Evolutionary conservation across 2,888 invertebrate species (phyloP).

Genomic region (Slavum lentiscoides): DNA sequence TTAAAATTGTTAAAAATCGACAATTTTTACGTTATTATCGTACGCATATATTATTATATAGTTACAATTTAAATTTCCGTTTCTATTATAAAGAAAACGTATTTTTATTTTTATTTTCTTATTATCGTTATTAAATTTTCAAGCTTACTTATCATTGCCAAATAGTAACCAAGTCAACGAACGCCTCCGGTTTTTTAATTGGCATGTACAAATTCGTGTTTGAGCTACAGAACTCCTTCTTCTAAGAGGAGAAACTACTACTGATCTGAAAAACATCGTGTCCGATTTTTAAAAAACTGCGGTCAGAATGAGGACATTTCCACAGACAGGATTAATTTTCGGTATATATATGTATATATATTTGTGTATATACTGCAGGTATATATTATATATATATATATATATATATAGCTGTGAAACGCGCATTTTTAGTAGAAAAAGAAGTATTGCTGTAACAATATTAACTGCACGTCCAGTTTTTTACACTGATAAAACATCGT

Average conservation of each 20-base stretch:
- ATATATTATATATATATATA: too few relatives aligned
- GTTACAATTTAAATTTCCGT: too few relatives aligned
- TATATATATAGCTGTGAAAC: too few relatives aligned
- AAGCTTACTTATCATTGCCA: conserved; percentile 52
- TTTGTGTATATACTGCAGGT: too few relatives aligned
- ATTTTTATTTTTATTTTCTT: conserved; percentile 5
- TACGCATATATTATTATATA: too few relatives aligned
- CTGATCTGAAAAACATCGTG: conserved; percentile 45
- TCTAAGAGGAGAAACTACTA: conserved; percentile 47
- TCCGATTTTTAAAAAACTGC: conserved; percentile 19
- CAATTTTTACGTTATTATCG: too few relatives aligned
- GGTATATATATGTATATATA: too few relatives aligned
- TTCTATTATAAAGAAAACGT: too few relatives aligned
- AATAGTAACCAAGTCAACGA: conserved; percentile 51
- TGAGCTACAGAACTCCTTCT: conserved; percentile 35
- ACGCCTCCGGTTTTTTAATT: conserved; percentile 22
- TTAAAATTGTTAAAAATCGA: too few relatives aligned
- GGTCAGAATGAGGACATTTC: not conserved
- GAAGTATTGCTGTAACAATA: not conserved
- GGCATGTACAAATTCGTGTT: conserved; percentile 42
- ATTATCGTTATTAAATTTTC: conserved; percentile 2
- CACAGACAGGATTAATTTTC: not conserved
- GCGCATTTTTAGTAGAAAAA: not conserved
- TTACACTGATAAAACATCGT: not conserved
- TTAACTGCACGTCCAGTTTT: not conserved